These are phyloP conservation scores for Zapus hudsonius DNA, from an alignment of 2,113 vertebrate species.

Conservation along the genomic window DNA sequence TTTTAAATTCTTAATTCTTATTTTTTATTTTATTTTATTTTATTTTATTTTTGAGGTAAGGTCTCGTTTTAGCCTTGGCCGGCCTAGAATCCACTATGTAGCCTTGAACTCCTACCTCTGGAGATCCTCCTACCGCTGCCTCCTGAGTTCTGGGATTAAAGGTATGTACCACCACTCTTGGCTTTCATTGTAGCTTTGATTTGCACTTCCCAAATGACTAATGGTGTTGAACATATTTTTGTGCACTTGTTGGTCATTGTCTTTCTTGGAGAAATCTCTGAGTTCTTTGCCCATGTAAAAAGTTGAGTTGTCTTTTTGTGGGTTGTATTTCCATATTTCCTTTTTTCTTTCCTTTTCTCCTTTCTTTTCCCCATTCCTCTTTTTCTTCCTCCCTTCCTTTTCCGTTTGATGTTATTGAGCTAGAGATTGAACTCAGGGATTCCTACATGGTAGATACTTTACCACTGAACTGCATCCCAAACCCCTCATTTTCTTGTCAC, in stretches of 20 bases:
- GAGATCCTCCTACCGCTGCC: too few species aligned
- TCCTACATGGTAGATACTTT: background rate
- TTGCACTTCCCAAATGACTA: conserved; percentile 36
- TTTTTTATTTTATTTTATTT: too few species aligned
- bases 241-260: background rate
- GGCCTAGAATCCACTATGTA: too few species aligned
- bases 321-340: background rate
- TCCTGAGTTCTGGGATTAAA: too few species aligned
- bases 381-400: background rate
- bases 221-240: conserved; percentile 28
- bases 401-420: background rate
- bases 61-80: too few species aligned
- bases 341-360: background rate
- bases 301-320: conserved; percentile 9
- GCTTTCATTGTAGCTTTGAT: conserved; percentile 39
- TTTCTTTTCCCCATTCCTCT: background rate
- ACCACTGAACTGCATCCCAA: background rate
- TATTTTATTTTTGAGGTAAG: too few species aligned
- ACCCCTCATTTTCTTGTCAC: background rate
- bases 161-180: too few species aligned
- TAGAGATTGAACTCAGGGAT: background rate
- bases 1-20: too few species aligned
- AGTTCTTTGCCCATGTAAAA: conserved; percentile 26
- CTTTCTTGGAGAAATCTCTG: conserved; percentile 49
- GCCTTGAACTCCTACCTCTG: too few species aligned